phyloP scores from a whole-genome alignment of 2,797 vertebrate genomes.

The Dendrocincla fuliginosa region DNA sequence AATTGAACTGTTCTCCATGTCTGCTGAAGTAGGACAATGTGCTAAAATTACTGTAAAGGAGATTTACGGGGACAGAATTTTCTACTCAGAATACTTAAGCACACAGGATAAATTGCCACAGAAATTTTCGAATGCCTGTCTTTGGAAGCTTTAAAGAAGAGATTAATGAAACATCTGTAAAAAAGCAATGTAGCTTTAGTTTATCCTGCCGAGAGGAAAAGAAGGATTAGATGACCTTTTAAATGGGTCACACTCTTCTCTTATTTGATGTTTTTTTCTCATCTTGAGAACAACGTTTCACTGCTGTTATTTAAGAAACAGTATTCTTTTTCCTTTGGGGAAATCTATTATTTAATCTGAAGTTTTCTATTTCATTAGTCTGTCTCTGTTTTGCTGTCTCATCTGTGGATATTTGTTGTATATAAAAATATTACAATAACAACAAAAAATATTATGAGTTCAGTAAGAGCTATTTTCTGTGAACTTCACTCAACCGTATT shows the following conservation, averaged over 20 bases:
- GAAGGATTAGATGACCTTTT: constrained; percentile 52
- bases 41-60: constrained; percentile 5
- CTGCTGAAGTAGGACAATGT: neutral
- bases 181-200: constrained; percentile 43
- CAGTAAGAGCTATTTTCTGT: neutral
- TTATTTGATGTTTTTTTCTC: neutral
- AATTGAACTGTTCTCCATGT: neutral
- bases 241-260: constrained; percentile 33
- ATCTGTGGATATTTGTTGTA: neutral
- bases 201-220: constrained; percentile 26
- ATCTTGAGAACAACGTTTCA: neutral
- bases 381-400: neutral
- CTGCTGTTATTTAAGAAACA: neutral
- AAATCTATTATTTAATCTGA: neutral
- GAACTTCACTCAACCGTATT: neutral
- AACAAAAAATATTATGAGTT: neutral
- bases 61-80: constrained; percentile 18
- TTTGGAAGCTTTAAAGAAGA: constrained; percentile 7
- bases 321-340: neutral
- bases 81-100: constrained; percentile 28
- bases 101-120: constrained; percentile 5
- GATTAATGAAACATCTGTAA: constrained; percentile 57
- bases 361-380: neutral
- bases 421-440: neutral
- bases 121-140: constrained; percentile 26